phyloP scores from a whole-genome alignment of 2,113 vertebrate genomes.

The Sardina pilchardus region DNA sequence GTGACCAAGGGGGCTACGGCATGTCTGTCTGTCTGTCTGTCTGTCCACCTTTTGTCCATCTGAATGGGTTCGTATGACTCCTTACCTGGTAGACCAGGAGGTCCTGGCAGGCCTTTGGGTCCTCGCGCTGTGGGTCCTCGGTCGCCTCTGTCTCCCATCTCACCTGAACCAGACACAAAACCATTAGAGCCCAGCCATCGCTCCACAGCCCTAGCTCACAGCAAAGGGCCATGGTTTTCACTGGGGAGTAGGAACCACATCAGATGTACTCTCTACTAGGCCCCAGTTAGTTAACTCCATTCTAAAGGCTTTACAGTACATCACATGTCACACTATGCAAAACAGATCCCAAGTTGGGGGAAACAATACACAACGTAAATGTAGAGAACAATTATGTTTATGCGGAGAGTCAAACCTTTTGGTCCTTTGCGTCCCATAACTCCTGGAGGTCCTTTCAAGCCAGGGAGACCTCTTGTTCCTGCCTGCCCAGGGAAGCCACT shows the following conservation, averaged over 20 bases:
- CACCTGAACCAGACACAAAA: constrained; percentile 76
- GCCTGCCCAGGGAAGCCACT: constrained; percentile 92
- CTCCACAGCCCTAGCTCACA: background rate
- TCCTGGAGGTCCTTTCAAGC: constrained; percentile 92
- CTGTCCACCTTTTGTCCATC: background rate
- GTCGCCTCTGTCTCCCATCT: constrained; percentile 89
- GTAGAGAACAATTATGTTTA: background rate
- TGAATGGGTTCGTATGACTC: background rate
- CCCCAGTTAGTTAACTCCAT: too few species aligned
- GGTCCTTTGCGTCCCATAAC: constrained; percentile 82
- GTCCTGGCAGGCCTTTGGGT: constrained; percentile 86
- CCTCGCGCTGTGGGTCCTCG: constrained; percentile 87
- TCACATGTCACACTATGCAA: background rate
- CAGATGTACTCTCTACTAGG: too few species aligned
- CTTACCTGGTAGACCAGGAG: constrained; percentile 88
- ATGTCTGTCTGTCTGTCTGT: background rate
- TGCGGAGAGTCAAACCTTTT: constrained; percentile 80
- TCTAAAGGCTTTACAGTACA: background rate
- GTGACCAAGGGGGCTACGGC: background rate
- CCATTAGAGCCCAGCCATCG: background rate
- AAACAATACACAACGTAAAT: background rate
- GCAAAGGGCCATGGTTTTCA: too few species aligned
- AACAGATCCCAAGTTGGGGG: background rate
- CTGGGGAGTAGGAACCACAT: too few species aligned
- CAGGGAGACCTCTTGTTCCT: constrained; percentile 88